A percentile compares a stretch with the other conserved stretches of the same genome.
phyloP scores from a whole-genome alignment of 2,888 invertebrate genomes.

The Lasioglossum calceatum region DNA sequence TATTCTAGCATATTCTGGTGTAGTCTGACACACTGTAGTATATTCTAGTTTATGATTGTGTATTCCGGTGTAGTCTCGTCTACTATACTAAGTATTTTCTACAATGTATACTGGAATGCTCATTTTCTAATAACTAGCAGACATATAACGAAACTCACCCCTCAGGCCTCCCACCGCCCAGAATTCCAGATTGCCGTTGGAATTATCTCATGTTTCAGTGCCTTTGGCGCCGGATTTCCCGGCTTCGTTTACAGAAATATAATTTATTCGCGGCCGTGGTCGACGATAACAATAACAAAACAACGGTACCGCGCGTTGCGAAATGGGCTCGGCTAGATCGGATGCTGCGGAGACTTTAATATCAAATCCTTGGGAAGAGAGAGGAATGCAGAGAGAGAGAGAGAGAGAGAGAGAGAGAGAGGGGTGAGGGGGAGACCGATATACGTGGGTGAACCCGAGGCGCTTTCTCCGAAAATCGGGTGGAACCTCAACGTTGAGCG shows the following conservation, averaged over 20 bases:
- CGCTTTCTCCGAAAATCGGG: slow-evolving; percentile 40
- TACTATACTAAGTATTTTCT: too few relatives aligned
- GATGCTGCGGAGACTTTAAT: slow-evolving; percentile 57
- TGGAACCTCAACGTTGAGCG: slow-evolving; percentile 28
- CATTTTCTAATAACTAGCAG: too few relatives aligned
- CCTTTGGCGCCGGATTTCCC: slow-evolving; percentile 12
- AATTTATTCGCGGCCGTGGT: slow-evolving; percentile 42
- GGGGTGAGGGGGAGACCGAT: slow-evolving; percentile 6
- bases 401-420: background rate
- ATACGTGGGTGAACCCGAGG: slow-evolving; percentile 10
- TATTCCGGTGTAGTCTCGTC: too few relatives aligned
- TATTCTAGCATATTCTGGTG: too few relatives aligned
- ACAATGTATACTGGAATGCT: too few relatives aligned
- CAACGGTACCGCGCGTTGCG: background rate
- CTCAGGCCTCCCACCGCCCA: background rate
- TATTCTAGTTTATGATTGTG: too few relatives aligned
- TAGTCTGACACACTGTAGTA: too few relatives aligned
- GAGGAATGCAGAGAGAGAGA: background rate
- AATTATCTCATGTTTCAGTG: background rate
- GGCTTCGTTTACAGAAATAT: slow-evolving; percentile 5
- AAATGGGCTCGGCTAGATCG: slow-evolving; percentile 8
- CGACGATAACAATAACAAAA: slow-evolving; percentile 23
- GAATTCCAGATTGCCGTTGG: background rate
- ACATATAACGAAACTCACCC: background rate
- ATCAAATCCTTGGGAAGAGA: slow-evolving; percentile 44